phyloP scores from a whole-genome alignment of 1,140 invertebrate species.

The Pissodes strobi region DNA sequence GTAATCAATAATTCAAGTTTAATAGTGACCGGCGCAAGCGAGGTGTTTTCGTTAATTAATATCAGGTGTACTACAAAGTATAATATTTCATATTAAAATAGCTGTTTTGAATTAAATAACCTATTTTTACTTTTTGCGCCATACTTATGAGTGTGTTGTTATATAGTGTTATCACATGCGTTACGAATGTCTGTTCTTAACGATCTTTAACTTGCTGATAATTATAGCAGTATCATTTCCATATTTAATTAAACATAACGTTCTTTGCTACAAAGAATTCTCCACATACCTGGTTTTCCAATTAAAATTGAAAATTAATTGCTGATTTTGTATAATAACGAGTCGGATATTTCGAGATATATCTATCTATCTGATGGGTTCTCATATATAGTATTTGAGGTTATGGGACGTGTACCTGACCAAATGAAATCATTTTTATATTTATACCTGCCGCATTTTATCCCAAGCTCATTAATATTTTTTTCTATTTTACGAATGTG shows the following conservation, averaged over 20 bases:
- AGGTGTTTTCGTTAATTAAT: no score
- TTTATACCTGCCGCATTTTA: conserved; percentile 34
- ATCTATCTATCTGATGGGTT: conserved; percentile 22
- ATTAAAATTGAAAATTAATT: conserved; percentile 30
- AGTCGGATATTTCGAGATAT: conserved; percentile 14
- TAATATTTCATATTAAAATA: no score
- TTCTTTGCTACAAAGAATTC: not conserved
- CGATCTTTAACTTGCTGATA: no score
- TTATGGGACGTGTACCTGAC: conserved; percentile 13
- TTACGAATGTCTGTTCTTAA: no score
- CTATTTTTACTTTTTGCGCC: no score
- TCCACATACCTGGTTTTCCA: conserved; percentile 16
- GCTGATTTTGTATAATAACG: conserved; percentile 18
- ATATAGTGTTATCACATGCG: no score
- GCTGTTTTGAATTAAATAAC: no score
- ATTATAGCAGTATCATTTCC: conserved; percentile 8
- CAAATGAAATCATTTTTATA: conserved; percentile 32
- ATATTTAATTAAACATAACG: conserved; percentile 13
- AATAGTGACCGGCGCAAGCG: no score
- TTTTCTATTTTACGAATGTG: conserved; percentile 36
- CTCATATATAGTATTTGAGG: conserved; percentile 2
- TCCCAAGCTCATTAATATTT: conserved; percentile 36
- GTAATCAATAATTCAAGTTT: no score
- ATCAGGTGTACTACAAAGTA: no score
- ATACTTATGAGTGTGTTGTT: no score